Conservation (phyloP, 2,113 vertebrate species). For the Sialia sialis region DNA sequence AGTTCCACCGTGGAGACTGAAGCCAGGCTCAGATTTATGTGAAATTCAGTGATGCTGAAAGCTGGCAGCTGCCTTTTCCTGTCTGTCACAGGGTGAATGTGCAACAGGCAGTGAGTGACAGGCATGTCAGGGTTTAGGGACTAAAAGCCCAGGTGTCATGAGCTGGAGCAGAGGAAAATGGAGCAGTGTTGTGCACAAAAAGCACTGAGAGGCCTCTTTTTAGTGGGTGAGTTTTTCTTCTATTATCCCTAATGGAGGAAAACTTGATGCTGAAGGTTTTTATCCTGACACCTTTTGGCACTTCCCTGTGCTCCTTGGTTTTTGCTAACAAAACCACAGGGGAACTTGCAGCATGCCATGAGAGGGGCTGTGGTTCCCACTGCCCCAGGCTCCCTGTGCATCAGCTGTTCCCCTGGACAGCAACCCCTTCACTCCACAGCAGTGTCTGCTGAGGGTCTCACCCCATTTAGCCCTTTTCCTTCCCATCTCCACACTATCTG, state of each 20-base stretch:
- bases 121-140: neutral
- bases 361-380: neutral
- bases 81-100: neutral
- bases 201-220: neutral
- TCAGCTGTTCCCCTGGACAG: neutral
- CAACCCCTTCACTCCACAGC: neutral
- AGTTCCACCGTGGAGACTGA: neutral
- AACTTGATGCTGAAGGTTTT: neutral
- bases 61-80: neutral
- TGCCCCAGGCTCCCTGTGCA: rapidly evolving
- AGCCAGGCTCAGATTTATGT: neutral
- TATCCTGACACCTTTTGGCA: neutral
- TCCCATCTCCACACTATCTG: neutral
- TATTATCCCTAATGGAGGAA: neutral
- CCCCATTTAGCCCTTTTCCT: neutral
- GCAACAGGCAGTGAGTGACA: neutral
- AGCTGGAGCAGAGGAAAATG: neutral
- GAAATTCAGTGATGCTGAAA: neutral
- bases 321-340: neutral
- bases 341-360: rapidly evolving
- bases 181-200: neutral
- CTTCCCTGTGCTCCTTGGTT: neutral
- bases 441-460: neutral
- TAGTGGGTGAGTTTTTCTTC: neutral
- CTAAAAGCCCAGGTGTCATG: neutral